Evolutionary conservation across 1,140 invertebrate genomes (phyloP), one percentile per base, ranked within the genome.

Genomic region (Rhyzopertha dominica): DNA sequence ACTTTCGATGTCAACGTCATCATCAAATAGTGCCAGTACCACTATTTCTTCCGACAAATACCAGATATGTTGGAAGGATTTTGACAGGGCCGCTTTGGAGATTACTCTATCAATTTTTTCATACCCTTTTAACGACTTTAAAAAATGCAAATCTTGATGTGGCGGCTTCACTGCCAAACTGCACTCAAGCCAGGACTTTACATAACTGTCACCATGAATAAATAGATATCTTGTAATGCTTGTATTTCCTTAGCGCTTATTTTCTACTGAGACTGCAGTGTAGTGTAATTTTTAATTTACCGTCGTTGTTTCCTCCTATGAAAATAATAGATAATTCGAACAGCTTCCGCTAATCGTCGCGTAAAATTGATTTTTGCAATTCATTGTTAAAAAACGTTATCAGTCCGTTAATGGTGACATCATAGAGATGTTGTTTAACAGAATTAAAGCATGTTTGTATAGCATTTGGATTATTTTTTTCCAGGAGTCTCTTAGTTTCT

Each of bases 251-350:
- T 44, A 3, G 26, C 28, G 30, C 28, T 55, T 4, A 60, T 44
- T 37, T 51, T 52, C n/a, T n/a, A n/a, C n/a, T n/a, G n/a, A n/a
- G n/a, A n/a, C n/a, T n/a, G n/a, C n/a, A n/a, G n/a, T n/a, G n/a
- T n/a, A n/a, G n/a, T n/a, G n/a, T 49, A 36, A 72, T 63, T 43
- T 53, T 54, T 22, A 63, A 31, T 56, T 63, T 59, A 32, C 51
- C 51, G 17, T 58, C 58, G 30, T 17, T 42, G 47, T 61, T 49
- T 51, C 49, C 61, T 17, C 63, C 65, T 20, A 73, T 54, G 56
- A 71, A 72, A 24, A 72, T 62, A 18, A 68, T 43, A 16, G 13
- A 54, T 23, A 71, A 45, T 53, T 67, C 59, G 5, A 72, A 46
- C 5, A 71, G 36, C 61, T 69, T 62, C 14, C 56, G 51, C 45